These are phyloP conservation scores for Chinchilla lanigera DNA, from an alignment of 2,113 vertebrate species.

Conservation along the genomic window DNA sequence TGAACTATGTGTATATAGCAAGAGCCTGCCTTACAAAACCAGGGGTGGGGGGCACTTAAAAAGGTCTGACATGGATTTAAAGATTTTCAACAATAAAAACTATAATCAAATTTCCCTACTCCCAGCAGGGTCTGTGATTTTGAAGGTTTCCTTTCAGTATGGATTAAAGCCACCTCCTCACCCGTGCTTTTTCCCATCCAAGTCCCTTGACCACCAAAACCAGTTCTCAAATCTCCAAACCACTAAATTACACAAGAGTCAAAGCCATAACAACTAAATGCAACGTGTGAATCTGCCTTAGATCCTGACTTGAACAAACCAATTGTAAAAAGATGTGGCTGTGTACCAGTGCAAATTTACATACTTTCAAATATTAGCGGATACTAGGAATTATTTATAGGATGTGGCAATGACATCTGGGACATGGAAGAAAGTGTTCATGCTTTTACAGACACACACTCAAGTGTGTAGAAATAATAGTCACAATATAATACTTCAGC, in stretches of 20 bases:
- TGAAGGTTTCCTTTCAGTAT: conserved; percentile 5
- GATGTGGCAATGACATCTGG: not conserved
- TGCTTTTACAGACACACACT: not conserved
- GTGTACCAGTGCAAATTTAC: not conserved
- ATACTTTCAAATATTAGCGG: not conserved
- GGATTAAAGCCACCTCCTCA: not conserved
- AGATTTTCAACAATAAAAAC: not conserved
- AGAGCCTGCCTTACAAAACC: not conserved
- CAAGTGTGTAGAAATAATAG: not conserved
- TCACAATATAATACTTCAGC: not conserved
- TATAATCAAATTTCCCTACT: not conserved
- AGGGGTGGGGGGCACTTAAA: not conserved
- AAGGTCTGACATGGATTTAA: not conserved
- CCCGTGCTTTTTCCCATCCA: not conserved
- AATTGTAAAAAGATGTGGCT: not conserved
- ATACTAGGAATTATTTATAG: not conserved
- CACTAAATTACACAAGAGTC: not conserved
- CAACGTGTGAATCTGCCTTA: conserved; percentile 4
- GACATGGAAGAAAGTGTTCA: not conserved
- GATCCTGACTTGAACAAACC: not conserved
- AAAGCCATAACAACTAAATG: not conserved
- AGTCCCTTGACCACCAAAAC: not conserved
- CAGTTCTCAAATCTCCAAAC: not conserved
- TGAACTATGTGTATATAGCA: not conserved
- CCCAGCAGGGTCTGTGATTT: not conserved